Evolutionary conservation across 2,888 invertebrate species (phyloP).

Genomic region (Chrysina gloriosa): DNA sequence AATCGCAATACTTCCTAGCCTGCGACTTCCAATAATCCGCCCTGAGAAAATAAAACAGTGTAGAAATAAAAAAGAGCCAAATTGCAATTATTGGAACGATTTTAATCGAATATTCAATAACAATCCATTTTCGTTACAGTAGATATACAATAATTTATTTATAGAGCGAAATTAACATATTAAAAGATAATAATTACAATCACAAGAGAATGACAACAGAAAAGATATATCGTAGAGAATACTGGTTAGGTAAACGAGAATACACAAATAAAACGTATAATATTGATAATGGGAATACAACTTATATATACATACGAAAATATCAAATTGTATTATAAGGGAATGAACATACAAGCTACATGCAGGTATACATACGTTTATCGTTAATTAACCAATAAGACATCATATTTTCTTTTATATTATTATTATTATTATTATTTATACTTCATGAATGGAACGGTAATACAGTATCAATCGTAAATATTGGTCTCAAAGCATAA

Average conservation of each 20-base stretch:
- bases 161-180: slow-evolving; percentile 1
- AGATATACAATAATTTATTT: slow-evolving; percentile 11
- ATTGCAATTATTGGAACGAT: slow-evolving; percentile 14
- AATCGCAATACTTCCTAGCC: slow-evolving; percentile 94
- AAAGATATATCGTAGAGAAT: slow-evolving; percentile 22
- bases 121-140: slow-evolving; percentile 35
- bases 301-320: not conserved
- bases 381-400: not conserved
- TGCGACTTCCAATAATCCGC: slow-evolving; percentile 98
- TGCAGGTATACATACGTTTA: not conserved
- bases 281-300: too few relatives aligned
- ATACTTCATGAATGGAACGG: too few relatives aligned
- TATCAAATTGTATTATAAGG: slow-evolving; percentile 8
- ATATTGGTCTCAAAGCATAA: too few relatives aligned
- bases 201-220: slow-evolving; percentile 22
- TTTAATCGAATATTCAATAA: slow-evolving; percentile 31
- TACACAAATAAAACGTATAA: too few relatives aligned
- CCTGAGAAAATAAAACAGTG: slow-evolving; percentile 69
- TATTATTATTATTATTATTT: too few relatives aligned
- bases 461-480: too few relatives aligned
- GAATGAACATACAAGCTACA: slow-evolving; percentile 13
- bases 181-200: slow-evolving; percentile 9
- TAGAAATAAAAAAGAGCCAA: slow-evolving; percentile 7
- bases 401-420: too few relatives aligned
- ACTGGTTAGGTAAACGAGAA: slow-evolving; percentile 19